Evolutionary conservation across 2,888 invertebrate genomes (phyloP), one percentile per base, ranked within the genome.

Genomic region (Habrosyne pyritoides): DNA sequence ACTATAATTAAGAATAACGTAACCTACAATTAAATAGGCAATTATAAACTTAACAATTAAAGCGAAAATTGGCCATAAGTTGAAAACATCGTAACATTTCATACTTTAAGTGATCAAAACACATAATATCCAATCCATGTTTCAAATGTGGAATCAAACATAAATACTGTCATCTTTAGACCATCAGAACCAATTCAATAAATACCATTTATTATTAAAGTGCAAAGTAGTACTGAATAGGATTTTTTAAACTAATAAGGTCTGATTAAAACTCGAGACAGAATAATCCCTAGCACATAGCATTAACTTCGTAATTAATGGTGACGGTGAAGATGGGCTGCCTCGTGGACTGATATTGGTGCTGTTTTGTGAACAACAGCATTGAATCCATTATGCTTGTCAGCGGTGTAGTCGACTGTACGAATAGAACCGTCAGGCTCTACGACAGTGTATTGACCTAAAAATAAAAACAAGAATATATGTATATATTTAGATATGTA

Each of bases 341-440:
- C 91, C 63, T 92, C 91, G 26, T 93, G 91, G 0, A 79, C 82
- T 0, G 88, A 84, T 48, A 92, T 82, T 0, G 93, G 92, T 0
- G 89, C 88, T 0, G 93, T 92, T 61, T 83, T 88, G 73, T 91
- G 92, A 0, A 93, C 93, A 7, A 93, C 87, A 0, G 93, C 93
- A 60, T 92, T 93, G 81, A 93, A 93, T 0, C 93, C 93, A 57
- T 86, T 89, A 73, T 93, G 90, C 53, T 93, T 92, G 73, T 93
- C 93, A 0, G 93, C 93, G 0, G 92, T 92, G 79, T 93, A 93
- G 81, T 93, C 92, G 70, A 92, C 93, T 0, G 92, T 93, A 58
- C 93, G 88, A 62, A 93, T 81, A 57, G 92, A 91, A 70, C 93
- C 93, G 69, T 93, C 92, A 2, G 93, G 93, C 69, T 93, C 93